Base-by-base conservation (phyloP, 2,113 vertebrate genomes). In the pig (Sus scrofa) region DNA sequence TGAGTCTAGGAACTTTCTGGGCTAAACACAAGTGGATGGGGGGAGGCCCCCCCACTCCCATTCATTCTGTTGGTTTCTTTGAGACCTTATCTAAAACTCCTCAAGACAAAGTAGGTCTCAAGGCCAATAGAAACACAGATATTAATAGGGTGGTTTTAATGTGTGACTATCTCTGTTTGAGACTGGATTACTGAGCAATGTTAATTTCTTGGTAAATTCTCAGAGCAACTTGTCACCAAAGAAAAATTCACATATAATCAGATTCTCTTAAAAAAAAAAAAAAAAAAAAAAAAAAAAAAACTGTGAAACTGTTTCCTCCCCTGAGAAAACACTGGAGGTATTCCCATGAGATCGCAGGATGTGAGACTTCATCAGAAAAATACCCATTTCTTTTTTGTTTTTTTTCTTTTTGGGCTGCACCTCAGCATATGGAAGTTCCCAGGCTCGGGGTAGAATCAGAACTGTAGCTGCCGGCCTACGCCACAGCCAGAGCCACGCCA, bases 141-240 rank as follows among this genome's bases (percentile, higher is more conserved):
- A 63, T 89, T 52, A 93, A 39, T 22, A 68, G 62, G n/a, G n/a
- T 65, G 18, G 4, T 54, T 77, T 86, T 54, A 34, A 65, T 34
- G 11, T 86, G 24, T 26, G 24, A 74, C 54, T 54, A n/a, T 26
- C 20, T 85, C 37, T 65, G 0, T 39, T 79, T n/a, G 50, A 94
- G 58, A 26, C 0, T 85, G 24, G 63, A 75, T 86, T 82, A 92
- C 2, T 30, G 44, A 86, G 12, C 1, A 83, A 94, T 58, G 93
- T 81, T 70, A 94, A 92, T 73, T 94, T 73, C 86, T 93, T 34
- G 2, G 7, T 67, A 77, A 77, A 15, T 81, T 87, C 70, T 79
- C 65, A 89, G 62, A 73, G 22, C n/a, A 88, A 83, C 18, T 18
- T 68, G 50, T 58, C 60, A 87, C 27, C 54, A 77, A 93, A 90